Conservation (phyloP, 1,140 invertebrate genomes). For the Drosophila paulistorum region DNA sequence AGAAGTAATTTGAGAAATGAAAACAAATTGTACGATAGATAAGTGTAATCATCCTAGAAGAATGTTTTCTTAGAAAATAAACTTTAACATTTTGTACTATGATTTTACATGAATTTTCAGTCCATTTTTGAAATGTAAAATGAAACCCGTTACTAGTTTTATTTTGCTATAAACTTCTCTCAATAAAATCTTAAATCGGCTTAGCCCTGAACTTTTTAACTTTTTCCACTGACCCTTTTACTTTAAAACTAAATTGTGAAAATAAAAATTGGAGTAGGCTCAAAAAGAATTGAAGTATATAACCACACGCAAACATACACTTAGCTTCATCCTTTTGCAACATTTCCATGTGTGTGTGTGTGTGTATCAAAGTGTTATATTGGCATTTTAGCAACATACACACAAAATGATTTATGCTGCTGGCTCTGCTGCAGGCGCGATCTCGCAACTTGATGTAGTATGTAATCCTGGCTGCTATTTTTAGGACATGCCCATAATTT, state of each 20-base stretch:
- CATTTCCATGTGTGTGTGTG: slow-evolving; percentile 1
- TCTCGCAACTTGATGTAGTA: not conserved
- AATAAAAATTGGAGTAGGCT: slow-evolving; percentile 24
- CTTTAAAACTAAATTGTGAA: not conserved
- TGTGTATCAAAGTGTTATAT: slow-evolving; percentile 70
- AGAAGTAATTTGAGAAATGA: no score
- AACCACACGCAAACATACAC: slow-evolving; percentile 18
- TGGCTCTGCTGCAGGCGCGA: slow-evolving; percentile 26
- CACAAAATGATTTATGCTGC: slow-evolving; percentile 74
- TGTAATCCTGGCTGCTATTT: slow-evolving; percentile 53
- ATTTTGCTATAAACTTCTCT: not conserved
- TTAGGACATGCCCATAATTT: slow-evolving; percentile 55
- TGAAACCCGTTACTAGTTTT: no score
- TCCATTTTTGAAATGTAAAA: no score
- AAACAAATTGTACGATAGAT: no score
- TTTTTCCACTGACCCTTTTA: not conserved
- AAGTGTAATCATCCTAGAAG: no score
- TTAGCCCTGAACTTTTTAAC: not conserved
- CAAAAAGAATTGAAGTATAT: no score
- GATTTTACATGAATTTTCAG: no score
- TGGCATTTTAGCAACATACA: slow-evolving; percentile 69
- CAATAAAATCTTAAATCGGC: not conserved
- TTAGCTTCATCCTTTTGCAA: slow-evolving; percentile 22
- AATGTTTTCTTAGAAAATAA: no score
- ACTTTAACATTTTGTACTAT: no score